Percentiles rank a stretch among this genome's conserved stretches.
phyloP scores from a whole-genome alignment of 2,888 invertebrate species.

The Orchestes rusci region DNA sequence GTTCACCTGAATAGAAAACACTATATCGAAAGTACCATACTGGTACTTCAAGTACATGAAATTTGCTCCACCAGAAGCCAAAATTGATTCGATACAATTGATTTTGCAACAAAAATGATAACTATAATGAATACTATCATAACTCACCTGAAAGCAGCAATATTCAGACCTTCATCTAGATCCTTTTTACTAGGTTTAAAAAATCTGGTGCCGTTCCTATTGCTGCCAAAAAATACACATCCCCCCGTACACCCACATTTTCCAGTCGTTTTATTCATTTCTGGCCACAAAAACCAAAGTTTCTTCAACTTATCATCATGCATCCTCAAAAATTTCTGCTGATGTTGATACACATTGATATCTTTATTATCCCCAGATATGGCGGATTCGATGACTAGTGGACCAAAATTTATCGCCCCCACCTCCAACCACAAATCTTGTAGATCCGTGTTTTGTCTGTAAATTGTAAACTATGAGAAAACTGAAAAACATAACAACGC shows the following conservation, averaged over 20 bases:
- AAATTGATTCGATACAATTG: too few relatives aligned
- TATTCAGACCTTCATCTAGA: conserved; percentile 72
- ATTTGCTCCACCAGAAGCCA: too few relatives aligned
- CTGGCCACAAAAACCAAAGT: conserved; percentile 93
- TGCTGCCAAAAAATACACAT: conserved; percentile 89
- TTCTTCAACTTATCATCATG: conserved; percentile 82
- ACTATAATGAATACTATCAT: too few relatives aligned
- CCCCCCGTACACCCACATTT: conserved; percentile 96
- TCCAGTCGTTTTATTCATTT: conserved; percentile 50
- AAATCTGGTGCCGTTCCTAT: conserved; percentile 81
- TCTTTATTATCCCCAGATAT: conserved; percentile 64
- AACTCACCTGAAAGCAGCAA: conserved; percentile 69
- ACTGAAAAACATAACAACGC: neutral
- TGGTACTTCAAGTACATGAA: too few relatives aligned
- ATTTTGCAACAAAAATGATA: too few relatives aligned
- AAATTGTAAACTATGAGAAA: conserved; percentile 2
- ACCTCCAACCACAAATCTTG: conserved; percentile 86
- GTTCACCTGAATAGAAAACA: too few relatives aligned
- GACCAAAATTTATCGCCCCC: conserved; percentile 83
- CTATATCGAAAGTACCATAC: too few relatives aligned
- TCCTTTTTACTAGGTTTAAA: conserved; percentile 79
- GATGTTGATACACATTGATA: conserved; percentile 67
- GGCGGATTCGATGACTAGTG: conserved; percentile 82
- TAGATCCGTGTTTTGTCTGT: conserved; percentile 38
- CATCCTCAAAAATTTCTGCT: conserved; percentile 72